These are phyloP conservation scores for Erpobdella octoculata DNA, from an alignment of 2,888 invertebrate genomes.

Conservation along the genomic window DNA sequence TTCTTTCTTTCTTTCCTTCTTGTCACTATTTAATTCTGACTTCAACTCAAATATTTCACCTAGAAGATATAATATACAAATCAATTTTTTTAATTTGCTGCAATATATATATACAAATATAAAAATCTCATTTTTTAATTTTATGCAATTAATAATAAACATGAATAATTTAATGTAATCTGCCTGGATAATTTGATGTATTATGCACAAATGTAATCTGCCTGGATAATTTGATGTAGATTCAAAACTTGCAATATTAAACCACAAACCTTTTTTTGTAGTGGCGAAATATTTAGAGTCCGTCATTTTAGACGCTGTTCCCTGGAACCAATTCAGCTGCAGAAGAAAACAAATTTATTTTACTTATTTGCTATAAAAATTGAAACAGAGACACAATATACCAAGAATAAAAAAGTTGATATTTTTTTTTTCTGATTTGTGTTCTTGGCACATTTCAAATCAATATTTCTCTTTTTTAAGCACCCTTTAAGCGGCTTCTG, in stretches of 20 bases:
- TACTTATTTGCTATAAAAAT: neutral
- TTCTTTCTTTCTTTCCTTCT: slow-evolving; percentile 98
- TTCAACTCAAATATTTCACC: slow-evolving; percentile 97
- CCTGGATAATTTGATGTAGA: too few relatives aligned
- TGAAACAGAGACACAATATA: too few relatives aligned
- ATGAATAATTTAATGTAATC: too few relatives aligned
- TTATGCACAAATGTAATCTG: too few relatives aligned
- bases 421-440: too few relatives aligned
- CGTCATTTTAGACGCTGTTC: slow-evolving; percentile 65
- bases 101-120: neutral
- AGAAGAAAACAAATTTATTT: neutral
- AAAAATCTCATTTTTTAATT: neutral
- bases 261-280: slow-evolving; percentile 75
- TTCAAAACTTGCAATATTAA: too few relatives aligned
- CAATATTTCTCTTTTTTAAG: too few relatives aligned
- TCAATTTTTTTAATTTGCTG: neutral
- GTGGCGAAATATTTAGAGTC: slow-evolving; percentile 99
- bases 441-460: too few relatives aligned
- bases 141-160: too few relatives aligned
- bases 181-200: too few relatives aligned
- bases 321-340: slow-evolving; percentile 29
- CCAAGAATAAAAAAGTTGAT: too few relatives aligned
- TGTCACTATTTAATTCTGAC: slow-evolving; percentile 96
- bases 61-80: slow-evolving; percentile 37
- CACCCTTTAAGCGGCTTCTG: too few relatives aligned